phyloP scores from a whole-genome alignment of 2,888 invertebrate genomes.

The Chromoteleia sp. region DNA sequence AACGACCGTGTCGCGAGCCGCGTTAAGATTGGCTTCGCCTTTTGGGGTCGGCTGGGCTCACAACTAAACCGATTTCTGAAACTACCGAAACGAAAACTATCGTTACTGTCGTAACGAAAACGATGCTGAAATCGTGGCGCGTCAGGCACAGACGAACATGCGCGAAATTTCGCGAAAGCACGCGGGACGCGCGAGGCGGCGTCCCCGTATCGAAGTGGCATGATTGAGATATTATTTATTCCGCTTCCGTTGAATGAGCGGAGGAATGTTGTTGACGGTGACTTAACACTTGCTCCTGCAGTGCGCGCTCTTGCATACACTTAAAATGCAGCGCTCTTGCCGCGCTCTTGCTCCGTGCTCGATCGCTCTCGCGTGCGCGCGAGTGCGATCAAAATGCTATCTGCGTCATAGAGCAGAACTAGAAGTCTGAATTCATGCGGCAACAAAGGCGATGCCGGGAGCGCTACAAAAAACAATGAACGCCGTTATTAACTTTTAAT shows the following conservation, averaged over 20 bases:
- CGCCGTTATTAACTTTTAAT: slow-evolving; percentile 38
- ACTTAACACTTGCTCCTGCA: slow-evolving; percentile 66
- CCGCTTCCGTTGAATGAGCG: slow-evolving; percentile 63
- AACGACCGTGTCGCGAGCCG: no score
- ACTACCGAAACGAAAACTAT: no score
- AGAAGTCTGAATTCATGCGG: slow-evolving; percentile 46
- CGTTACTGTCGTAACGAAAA: no score
- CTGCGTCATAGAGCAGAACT: slow-evolving; percentile 54
- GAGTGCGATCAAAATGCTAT: slow-evolving; percentile 57
- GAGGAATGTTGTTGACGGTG: slow-evolving; percentile 69
- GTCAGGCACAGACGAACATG: no score
- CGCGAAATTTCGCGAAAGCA: slow-evolving; percentile 1
- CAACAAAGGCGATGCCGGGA: slow-evolving; percentile 29
- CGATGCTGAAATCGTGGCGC: no score
- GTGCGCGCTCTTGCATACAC: slow-evolving; percentile 31
- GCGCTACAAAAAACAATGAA: not conserved
- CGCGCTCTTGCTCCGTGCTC: no score
- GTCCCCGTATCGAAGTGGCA: slow-evolving; percentile 39
- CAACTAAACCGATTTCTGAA: no score
- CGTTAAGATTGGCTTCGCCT: no score
- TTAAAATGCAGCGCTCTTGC: no score
- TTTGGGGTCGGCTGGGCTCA: no score
- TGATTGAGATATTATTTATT: slow-evolving; percentile 66
- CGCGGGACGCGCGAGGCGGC: not conserved
- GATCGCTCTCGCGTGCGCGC: no score